Conservation (phyloP, 2,113 vertebrate species). For the Merops nubicus region DNA sequence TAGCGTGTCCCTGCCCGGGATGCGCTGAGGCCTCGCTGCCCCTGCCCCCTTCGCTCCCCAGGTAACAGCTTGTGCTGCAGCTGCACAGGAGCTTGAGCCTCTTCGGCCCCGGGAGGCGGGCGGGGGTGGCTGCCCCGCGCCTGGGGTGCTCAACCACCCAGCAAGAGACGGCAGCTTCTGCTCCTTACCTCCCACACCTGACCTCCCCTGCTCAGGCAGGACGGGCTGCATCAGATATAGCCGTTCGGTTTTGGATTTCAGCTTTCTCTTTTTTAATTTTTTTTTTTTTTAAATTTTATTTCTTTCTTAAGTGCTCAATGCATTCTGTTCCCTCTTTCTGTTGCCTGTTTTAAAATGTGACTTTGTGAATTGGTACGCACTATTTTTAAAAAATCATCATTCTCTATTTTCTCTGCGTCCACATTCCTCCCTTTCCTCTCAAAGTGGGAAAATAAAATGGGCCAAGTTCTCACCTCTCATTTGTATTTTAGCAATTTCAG, state of each 20-base stretch:
- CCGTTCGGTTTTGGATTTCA: background rate
- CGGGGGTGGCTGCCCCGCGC: background rate
- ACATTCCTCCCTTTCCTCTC: background rate
- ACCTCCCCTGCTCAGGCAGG: background rate
- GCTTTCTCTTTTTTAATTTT: too few species aligned
- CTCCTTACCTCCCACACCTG: background rate
- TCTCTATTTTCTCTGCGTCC: background rate
- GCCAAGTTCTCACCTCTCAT: background rate
- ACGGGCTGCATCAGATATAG: background rate
- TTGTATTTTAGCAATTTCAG: background rate
- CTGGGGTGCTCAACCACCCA: constrained; percentile 58
- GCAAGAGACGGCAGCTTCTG: constrained; percentile 48
- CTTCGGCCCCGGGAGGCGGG: constrained; percentile 30
- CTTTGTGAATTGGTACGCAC: rapidly evolving
- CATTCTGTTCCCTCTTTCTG: background rate
- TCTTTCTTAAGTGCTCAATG: background rate
- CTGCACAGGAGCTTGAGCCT: constrained; percentile 56
- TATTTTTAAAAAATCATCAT: background rate
- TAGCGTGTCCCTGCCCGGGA: background rate
- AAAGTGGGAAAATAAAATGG: background rate
- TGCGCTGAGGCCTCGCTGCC: background rate
- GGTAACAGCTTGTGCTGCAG: background rate
- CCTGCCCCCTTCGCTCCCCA: background rate
- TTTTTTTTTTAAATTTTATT: too few species aligned
- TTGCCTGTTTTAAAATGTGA: background rate